A percentile compares a stretch with the other conserved stretches of the same genome.
Evolutionary conservation across 2,113 vertebrate species (phyloP).

Genomic region (Taxidea taxus): DNA sequence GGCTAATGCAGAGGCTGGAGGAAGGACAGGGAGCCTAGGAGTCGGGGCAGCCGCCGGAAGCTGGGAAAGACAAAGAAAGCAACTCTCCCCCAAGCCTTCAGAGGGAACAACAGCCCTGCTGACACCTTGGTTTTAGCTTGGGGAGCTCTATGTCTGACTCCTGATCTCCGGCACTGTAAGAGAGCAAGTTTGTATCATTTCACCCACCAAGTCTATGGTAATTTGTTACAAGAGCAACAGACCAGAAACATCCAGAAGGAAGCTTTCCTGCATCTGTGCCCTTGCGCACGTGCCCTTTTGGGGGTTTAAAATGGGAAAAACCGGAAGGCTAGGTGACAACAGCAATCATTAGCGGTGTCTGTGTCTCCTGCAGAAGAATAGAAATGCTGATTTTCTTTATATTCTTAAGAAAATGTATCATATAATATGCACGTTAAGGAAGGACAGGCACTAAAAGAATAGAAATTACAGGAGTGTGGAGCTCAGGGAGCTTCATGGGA

Average conservation of each 20-base stretch:
- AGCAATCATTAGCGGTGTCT: neutral
- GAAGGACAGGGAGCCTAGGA: too few species aligned
- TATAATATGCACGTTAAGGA: neutral
- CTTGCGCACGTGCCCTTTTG: neutral
- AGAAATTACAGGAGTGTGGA: too few species aligned
- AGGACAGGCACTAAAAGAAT: too few species aligned
- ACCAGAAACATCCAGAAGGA: neutral
- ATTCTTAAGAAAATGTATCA: neutral
- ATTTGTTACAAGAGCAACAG: neutral
- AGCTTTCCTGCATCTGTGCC: too few species aligned
- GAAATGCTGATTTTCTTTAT: neutral
- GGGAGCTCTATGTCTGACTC: neutral
- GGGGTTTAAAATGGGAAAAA: neutral
- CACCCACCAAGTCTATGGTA: neutral
- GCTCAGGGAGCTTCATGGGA: neutral
- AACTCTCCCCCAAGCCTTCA: too few species aligned
- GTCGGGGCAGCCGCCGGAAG: too few species aligned
- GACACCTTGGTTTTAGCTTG: neutral
- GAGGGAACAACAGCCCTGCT: neutral
- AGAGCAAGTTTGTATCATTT: neutral
- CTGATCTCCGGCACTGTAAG: neutral
- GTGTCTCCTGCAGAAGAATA: neutral
- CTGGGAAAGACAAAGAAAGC: neutral
- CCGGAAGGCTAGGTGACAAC: neutral
- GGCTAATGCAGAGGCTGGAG: too few species aligned